phyloP scores from a whole-genome alignment of 2,113 vertebrate genomes.

The Bos indicus region DNA sequence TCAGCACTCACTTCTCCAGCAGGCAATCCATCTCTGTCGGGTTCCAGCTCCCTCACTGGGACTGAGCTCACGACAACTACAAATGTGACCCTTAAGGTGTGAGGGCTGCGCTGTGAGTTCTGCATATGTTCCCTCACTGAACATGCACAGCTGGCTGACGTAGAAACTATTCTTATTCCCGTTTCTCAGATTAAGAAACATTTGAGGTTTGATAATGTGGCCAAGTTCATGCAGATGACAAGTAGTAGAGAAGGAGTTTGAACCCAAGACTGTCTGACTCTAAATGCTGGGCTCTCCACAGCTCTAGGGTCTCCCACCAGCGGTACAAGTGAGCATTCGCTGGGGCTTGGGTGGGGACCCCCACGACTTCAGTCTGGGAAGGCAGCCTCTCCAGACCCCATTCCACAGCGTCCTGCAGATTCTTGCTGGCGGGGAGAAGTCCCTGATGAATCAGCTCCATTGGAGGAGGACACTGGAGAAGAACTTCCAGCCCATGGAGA shows the following conservation, averaged over 20 bases:
- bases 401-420: fast-evolving
- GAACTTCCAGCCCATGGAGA: background rate
- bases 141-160: fast-evolving
- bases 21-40: fast-evolving
- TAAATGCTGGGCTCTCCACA: background rate
- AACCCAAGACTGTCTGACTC: background rate
- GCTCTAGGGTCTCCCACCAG: background rate
- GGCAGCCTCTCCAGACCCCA: background rate
- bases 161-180: background rate
- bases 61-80: background rate
- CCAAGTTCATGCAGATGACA: background rate
- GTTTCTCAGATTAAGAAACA: background rate
- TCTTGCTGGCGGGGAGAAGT: background rate
- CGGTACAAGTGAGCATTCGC: too few relatives aligned
- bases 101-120: background rate
- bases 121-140: background rate
- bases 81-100: fast-evolving
- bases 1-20: background rate
- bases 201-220: background rate
- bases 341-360: background rate
- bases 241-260: background rate
- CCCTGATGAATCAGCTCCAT: too few relatives aligned
- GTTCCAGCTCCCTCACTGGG: background rate
- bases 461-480: background rate
- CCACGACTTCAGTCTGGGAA: background rate